phyloP scores from a whole-genome alignment of 2,113 vertebrate species.

The Desmodus rotundus region DNA sequence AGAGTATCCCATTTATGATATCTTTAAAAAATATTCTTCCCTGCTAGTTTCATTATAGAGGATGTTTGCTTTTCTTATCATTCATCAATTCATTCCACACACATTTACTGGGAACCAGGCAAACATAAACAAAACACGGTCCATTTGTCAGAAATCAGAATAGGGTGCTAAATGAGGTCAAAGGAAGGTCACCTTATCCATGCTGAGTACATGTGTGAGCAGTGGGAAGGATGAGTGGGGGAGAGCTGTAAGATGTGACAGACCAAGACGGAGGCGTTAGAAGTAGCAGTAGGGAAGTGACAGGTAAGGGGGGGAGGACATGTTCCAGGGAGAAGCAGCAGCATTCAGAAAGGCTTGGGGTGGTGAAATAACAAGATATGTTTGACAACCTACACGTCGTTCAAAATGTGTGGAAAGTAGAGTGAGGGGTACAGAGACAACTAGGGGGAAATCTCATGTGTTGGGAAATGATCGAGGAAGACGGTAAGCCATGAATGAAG shows the following conservation, averaged over 20 bases:
- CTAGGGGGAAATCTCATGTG: background rate
- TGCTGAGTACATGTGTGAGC: background rate
- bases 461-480: background rate
- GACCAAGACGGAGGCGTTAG: accelerated
- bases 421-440: background rate
- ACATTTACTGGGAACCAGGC: background rate
- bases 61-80: background rate
- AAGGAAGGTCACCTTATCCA: background rate
- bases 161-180: background rate
- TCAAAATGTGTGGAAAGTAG: background rate
- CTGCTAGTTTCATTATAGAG: background rate
- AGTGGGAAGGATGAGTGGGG: background rate
- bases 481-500: background rate
- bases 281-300: background rate
- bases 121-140: background rate
- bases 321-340: background rate
- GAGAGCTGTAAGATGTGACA: background rate
- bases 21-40: background rate
- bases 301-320: no score
- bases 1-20: background rate
- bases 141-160: background rate
- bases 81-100: background rate
- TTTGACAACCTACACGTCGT: background rate
- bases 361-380: background rate
- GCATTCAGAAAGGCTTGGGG: background rate